Conservation (phyloP, 2,888 invertebrate species). For the Nomada flava region DNA sequence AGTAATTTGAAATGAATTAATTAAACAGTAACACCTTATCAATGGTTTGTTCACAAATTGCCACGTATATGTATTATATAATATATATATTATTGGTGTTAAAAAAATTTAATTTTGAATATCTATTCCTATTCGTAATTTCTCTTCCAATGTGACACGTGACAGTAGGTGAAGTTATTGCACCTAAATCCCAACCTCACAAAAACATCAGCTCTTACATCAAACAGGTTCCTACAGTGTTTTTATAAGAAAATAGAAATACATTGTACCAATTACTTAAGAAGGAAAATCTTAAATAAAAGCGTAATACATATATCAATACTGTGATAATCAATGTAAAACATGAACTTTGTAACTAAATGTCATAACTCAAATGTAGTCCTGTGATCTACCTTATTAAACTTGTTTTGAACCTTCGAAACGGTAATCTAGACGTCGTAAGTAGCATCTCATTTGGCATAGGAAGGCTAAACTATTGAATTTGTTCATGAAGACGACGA, state of each 20-base stretch:
- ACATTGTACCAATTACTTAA: not conserved
- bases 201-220: not conserved
- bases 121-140: not conserved
- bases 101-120: too few species aligned
- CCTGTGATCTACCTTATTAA: constrained; percentile 69
- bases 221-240: not conserved
- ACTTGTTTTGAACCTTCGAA: constrained; percentile 66
- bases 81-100: too few species aligned
- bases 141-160: constrained; percentile 18
- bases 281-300: too few species aligned
- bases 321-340: not conserved
- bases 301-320: not conserved
- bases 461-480: constrained; percentile 52
- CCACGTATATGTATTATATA: too few species aligned
- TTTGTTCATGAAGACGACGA: constrained; percentile 66
- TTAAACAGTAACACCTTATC: too few species aligned
- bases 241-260: not conserved
- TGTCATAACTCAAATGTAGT: not conserved
- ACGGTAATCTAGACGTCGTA: constrained; percentile 69
- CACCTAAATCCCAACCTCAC: constrained; percentile 28
- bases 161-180: constrained; percentile 27
- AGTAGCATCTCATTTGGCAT: constrained; percentile 77
- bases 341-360: not conserved
- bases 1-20: too few species aligned
- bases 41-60: too few species aligned